These are phyloP conservation scores for Microctenopoma steveboyesi DNA, from an alignment of 2,797 vertebrate species.

Conservation along the genomic window DNA sequence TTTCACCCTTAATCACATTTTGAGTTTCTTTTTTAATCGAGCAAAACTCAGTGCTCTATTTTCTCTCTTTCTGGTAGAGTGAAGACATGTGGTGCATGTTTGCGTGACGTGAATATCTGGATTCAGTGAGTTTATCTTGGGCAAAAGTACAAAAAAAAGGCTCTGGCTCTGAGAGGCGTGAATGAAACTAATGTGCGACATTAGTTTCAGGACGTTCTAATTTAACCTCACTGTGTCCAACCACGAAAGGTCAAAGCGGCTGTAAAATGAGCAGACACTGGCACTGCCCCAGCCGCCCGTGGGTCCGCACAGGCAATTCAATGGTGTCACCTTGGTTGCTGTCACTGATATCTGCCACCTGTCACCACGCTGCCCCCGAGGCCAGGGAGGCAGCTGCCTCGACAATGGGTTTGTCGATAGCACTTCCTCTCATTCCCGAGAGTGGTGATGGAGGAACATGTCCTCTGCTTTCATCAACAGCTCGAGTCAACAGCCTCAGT, in stretches of 20 bases:
- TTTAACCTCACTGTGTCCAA: conserved; percentile 45
- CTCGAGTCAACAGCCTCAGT: conserved; percentile 67
- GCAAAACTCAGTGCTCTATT: neutral
- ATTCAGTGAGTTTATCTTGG: neutral
- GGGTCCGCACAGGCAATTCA: conserved; percentile 46
- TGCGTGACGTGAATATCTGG: neutral
- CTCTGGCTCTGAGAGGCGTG: conserved; percentile 6
- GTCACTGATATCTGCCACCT: conserved; percentile 77
- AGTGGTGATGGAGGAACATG: conserved; percentile 54
- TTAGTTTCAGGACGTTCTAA: conserved; percentile 41
- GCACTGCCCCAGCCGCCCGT: conserved; percentile 24
- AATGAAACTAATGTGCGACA: conserved; percentile 40
- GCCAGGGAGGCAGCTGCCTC: conserved; percentile 44
- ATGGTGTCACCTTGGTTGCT: conserved; percentile 77
- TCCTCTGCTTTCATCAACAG: conserved; percentile 76
- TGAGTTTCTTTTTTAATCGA: neutral
- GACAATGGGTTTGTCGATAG: conserved; percentile 68
- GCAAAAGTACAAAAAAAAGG: conserved; percentile 6
- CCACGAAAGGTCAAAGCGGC: conserved; percentile 60
- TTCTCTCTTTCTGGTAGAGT: conserved; percentile 9
- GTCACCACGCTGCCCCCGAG: conserved; percentile 62
- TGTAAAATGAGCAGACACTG: conserved; percentile 56
- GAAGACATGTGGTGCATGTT: neutral
- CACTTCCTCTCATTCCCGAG: conserved; percentile 47
- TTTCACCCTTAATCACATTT: neutral